Evolutionary conservation across 30 jellyfish, hydroid and myxozoan species (phyloP).

Genomic region (Turritopsis rubra): DNA sequence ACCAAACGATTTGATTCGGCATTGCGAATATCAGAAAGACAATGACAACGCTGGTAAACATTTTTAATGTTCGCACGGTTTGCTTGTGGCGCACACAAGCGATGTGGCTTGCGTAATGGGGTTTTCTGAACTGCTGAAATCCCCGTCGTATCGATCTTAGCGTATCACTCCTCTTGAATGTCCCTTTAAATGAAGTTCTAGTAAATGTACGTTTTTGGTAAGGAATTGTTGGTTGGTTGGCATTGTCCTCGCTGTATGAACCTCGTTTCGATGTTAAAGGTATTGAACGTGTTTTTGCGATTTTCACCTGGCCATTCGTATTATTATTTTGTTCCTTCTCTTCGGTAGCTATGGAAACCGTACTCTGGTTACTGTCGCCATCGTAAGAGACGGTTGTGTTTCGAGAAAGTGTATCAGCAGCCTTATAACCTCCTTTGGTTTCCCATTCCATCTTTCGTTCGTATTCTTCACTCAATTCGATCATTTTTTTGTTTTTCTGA

Average conservation of each 20-base stretch:
- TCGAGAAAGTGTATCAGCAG: neutral
- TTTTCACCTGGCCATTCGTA: neutral
- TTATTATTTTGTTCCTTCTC: conserved; percentile 9
- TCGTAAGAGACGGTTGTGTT: conserved; percentile 6
- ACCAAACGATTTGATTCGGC: conserved; percentile 43
- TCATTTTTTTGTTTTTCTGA: conserved; percentile 20
- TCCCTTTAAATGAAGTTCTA: neutral
- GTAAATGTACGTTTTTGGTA: neutral
- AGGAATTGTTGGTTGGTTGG: neutral
- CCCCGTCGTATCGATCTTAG: neutral
- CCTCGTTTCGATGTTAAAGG: neutral
- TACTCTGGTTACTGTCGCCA: conserved; percentile 1
- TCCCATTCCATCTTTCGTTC: conserved; percentile 12
- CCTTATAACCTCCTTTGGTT: neutral
- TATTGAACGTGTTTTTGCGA: neutral
- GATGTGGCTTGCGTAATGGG: conserved; percentile 7
- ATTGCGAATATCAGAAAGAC: conserved; percentile 36
- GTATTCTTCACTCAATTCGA: conserved; percentile 22
- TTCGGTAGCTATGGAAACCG: conserved; percentile 8
- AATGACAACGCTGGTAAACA: conserved; percentile 33
- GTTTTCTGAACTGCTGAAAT: conserved; percentile 11
- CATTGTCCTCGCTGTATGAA: neutral
- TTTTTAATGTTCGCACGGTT: conserved; percentile 38
- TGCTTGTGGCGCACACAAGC: conserved; percentile 37
- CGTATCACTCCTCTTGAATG: conserved; percentile 15